Evolutionary conservation across 1,140 invertebrate species (phyloP), one percentile per base, ranked within the genome.

Genomic region (Cotesia chilonis): DNA sequence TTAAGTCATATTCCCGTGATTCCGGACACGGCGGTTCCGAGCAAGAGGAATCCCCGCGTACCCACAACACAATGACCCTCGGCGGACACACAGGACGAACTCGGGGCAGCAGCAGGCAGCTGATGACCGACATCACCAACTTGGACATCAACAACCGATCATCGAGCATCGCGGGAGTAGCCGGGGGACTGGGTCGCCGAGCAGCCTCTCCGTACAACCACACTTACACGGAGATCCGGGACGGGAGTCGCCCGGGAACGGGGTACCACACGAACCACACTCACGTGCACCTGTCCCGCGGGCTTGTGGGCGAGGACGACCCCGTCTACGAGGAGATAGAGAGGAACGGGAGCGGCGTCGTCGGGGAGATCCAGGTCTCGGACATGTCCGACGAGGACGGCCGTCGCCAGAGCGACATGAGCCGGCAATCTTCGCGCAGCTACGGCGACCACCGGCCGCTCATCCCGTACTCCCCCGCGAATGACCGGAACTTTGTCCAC

Each of bases 241-340:
- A 91, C 70, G 87, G 85, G 1, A 80, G 88, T 1, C 81, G 79
- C 6, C 82, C 79, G 17, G 78, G 80, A 71, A 74, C 74, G 17
- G 71, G 73, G 66, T 67, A 74, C 6, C 76, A 75, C 68, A 6
- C 59, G 41, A 28, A 74, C 64, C 70, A 57, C 6, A 54, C 63
- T 7, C 79, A 83, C 64, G 71, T 82, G 35, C 83, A 83, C 10
- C 73, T 82, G 4, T 76, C 82, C 1, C 75, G 78, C 0, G 80
- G 81, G 4, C 72, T 82, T 7, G 74, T 78, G 4, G 85, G 85
- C 68, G 89, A 91, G 74, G 92, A 93, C 76, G 93, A 94, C 78
- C 93, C 93, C 0, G 93, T 94, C 1, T 94, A 94, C 81, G 94
- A 94, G 81, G 93, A 94, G 79, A 94, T 94, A 59, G 93, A 94